Evolutionary conservation across 1,140 invertebrate species (phyloP), one percentile per base, ranked within the genome.

Genomic region (honey bee (Apis mellifera)): DNA sequence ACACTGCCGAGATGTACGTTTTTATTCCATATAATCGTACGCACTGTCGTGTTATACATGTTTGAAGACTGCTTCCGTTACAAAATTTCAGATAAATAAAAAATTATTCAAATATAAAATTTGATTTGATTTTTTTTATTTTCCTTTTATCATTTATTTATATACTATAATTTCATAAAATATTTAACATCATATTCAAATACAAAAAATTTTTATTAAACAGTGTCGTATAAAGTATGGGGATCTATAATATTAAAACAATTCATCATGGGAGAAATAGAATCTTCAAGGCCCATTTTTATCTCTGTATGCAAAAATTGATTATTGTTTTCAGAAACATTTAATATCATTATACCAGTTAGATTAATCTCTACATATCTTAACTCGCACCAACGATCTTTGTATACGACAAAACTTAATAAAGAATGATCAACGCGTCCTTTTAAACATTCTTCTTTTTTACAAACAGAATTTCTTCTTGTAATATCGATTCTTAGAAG

Each of bases 21-120:
- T 85, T 89, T 90, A 90, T 92, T 92, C 88, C 90, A 92, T 87
- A 75, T 91, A 89, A 91, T 87, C 86, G 86, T 89, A 89, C 87
- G 88, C 90, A 91, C 83, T 84, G 86, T 90, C 89, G 90, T 92
- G 91, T 92, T 91, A 91, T 90, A 92, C 89, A 93, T 91, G 91
- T 93, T 92, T 92, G 90, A 93, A 93, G 93, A 93, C 93, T 93
- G 93, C 92, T 94, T 94, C 92, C 92, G 91, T 92, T 92, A 91
- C 86, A 92, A 93, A 90, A 92, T 91, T 90, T 91, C 92, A 84
- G 90, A 93, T 92, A 89, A 92, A 93, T 86, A 89, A 91, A 92
- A 90, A 87, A 89, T 89, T 72, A 91, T 90, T 78, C 77, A 84
- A 85, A 84, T 65, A 81, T 81, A 66, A 66, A 64, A 8, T 8